These are phyloP conservation scores for Pseudopodoces humilis DNA, from an alignment of 2,113 vertebrate species.

Conservation along the genomic window DNA sequence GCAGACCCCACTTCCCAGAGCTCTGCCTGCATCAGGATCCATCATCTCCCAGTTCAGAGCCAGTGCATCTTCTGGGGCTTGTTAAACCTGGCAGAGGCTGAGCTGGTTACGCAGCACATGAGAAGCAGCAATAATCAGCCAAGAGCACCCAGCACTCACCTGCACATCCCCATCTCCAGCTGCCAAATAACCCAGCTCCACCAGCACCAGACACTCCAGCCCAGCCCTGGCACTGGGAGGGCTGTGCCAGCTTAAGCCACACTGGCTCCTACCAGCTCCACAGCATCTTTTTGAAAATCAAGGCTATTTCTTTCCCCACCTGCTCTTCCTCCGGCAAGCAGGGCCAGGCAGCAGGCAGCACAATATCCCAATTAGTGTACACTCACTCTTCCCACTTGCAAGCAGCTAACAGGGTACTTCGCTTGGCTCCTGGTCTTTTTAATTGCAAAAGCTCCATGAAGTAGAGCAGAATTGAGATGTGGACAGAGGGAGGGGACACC, in stretches of 20 bases:
- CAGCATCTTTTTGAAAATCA: background rate
- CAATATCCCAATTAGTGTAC: background rate
- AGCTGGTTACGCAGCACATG: fast-evolving
- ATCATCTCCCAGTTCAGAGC: background rate
- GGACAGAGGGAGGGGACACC: background rate
- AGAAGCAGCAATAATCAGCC: background rate
- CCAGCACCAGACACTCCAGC: background rate
- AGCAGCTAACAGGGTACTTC: background rate
- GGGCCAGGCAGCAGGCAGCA: background rate
- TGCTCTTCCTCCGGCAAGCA: background rate
- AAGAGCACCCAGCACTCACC: background rate
- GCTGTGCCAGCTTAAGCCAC: background rate
- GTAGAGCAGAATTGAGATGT: background rate
- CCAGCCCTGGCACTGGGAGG: background rate
- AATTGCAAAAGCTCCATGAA: constrained; percentile 13
- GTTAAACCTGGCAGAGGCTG: background rate
- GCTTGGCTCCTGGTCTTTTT: background rate
- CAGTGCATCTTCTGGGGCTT: background rate
- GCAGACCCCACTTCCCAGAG: background rate
- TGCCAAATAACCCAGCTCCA: background rate
- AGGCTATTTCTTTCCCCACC: constrained; percentile 21
- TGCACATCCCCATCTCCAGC: background rate
- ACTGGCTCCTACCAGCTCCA: background rate
- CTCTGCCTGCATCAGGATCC: background rate
- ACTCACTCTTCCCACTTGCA: background rate